A percentile compares a stretch with the other conserved stretches of the same genome.
Conservation (phyloP, 2,888 invertebrate species). For the Mesorhabditis spiculigera region DNA sequence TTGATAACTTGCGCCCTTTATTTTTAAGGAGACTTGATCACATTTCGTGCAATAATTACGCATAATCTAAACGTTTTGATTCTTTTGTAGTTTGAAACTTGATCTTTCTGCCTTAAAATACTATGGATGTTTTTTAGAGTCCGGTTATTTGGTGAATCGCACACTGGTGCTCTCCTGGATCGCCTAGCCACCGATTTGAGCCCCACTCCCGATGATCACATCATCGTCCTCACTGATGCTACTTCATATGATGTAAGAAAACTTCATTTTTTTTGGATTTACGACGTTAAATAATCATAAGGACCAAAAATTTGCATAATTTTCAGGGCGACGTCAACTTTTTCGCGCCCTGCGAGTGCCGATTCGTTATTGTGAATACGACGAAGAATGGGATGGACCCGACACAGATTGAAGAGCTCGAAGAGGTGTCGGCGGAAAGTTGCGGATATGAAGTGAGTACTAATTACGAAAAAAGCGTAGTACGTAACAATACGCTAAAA, state of each 20-base stretch:
- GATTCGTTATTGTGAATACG: constrained; percentile 15
- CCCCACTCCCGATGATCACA: constrained; percentile 10
- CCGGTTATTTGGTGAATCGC: neutral
- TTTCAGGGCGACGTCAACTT: constrained; percentile 17
- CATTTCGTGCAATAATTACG: too few species aligned
- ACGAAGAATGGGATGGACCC: constrained; percentile 9
- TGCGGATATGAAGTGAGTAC: constrained; percentile 11
- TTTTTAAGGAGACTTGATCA: too few species aligned
- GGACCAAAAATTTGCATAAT: too few species aligned
- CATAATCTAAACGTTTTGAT: too few species aligned
- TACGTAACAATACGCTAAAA: too few species aligned
- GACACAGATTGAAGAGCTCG: constrained; percentile 13
- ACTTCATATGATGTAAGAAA: constrained; percentile 11
- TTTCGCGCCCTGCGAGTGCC: constrained; percentile 10
- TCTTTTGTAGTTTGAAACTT: too few species aligned
- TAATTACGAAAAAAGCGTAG: neutral
- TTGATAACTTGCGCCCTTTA: too few species aligned
- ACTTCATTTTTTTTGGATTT: too few species aligned
- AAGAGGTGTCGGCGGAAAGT: constrained; percentile 15
- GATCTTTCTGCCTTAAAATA: too few species aligned
- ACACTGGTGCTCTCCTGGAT: neutral
- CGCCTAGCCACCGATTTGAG: neutral
- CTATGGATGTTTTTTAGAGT: too few species aligned
- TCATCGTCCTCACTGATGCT: constrained; percentile 14
- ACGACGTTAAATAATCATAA: too few species aligned